These are phyloP conservation scores for Pipistrellus pipistrellus DNA, from an alignment of 2,797 vertebrate species.

Conservation along the genomic window DNA sequence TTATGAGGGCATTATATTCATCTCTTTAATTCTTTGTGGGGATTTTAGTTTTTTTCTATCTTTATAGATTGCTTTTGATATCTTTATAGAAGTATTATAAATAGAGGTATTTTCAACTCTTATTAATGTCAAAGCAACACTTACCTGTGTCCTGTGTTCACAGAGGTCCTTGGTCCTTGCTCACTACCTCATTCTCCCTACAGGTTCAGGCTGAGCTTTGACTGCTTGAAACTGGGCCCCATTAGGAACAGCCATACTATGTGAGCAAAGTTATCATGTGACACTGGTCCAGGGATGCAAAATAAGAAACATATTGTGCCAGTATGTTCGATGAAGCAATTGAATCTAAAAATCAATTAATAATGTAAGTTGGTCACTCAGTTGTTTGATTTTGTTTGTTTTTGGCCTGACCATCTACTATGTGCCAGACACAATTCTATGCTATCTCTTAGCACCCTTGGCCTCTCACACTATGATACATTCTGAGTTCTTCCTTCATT, in stretches of 20 bases:
- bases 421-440: neutral
- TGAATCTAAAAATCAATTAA: neutral
- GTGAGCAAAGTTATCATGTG: neutral
- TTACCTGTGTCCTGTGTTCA: neutral
- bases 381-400: neutral
- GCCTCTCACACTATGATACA: neutral
- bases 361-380: neutral
- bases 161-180: neutral
- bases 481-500: neutral
- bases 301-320: neutral
- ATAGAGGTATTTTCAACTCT: neutral
- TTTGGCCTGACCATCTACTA: neutral
- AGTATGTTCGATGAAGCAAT: neutral
- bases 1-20: neutral
- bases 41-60: conserved; percentile 6
- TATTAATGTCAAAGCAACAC: neutral
- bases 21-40: neutral
- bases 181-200: neutral
- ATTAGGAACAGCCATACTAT: neutral
- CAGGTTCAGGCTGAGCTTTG: neutral
- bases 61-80: neutral
- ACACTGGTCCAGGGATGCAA: neutral
- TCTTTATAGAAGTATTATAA: neutral
- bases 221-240: neutral
- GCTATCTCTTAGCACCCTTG: neutral